Evolutionary conservation across 1,140 invertebrate genomes (phyloP).

Genomic region (Drosophila athabasca): DNA sequence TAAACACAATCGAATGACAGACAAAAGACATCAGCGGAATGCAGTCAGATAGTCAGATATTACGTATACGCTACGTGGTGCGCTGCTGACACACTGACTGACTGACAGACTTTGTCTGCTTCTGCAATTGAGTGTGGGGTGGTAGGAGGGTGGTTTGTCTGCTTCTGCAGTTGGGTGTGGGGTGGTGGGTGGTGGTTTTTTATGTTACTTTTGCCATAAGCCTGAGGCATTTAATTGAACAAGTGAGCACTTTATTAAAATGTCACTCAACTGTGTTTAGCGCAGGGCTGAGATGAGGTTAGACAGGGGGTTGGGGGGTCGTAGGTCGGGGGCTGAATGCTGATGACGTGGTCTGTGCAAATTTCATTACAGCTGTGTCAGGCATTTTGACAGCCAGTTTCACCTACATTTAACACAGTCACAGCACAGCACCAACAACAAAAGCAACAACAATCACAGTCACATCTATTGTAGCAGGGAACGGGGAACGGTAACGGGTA

Average conservation of each 20-base stretch:
- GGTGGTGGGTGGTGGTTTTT: no score
- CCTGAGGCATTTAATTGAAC: constrained; percentile 73
- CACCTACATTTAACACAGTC: constrained; percentile 68
- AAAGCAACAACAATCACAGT: constrained; percentile 5
- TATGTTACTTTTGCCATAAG: constrained; percentile 13
- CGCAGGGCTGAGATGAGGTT: constrained; percentile 1
- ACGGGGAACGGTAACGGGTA: constrained; percentile 3
- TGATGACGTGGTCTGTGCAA: constrained; percentile 62
- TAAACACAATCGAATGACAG: constrained; percentile 52
- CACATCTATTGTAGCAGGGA: not conserved
- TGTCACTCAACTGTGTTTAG: constrained; percentile 76
- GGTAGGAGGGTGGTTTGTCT: constrained; percentile 13
- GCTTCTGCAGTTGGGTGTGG: not conserved
- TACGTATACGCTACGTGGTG: constrained; percentile 34
- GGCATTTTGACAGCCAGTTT: constrained; percentile 71
- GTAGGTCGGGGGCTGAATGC: not conserved
- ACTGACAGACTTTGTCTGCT: constrained; percentile 26
- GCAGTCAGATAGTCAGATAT: constrained; percentile 24
- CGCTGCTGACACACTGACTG: constrained; percentile 17
- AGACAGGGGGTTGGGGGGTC: not conserved
- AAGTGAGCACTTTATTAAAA: constrained; percentile 81
- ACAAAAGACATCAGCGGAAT: constrained; percentile 39
- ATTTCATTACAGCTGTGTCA: constrained; percentile 78
- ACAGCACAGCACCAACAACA: not conserved
- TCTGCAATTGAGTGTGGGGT: constrained; percentile 54